Percentiles rank a stretch among this genome's conserved stretches.
Evolutionary conservation across 2,113 vertebrate species (phyloP).

Genomic region (Benitochromis conjunctus): DNA sequence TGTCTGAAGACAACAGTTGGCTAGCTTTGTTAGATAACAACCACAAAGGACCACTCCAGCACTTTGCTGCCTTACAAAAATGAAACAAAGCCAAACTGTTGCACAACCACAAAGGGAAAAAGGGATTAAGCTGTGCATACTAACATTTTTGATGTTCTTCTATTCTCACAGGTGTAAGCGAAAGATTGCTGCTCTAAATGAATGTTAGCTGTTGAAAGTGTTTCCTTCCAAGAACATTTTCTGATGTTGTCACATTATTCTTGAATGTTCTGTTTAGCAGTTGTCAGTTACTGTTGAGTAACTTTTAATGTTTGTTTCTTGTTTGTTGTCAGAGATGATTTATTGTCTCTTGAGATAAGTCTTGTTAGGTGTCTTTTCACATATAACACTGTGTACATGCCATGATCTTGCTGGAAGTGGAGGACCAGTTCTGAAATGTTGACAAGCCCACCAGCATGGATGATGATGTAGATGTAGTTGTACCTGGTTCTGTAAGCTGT

Average conservation of each 20-base stretch:
- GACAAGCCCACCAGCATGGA: not conserved
- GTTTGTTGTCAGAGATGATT: not conserved
- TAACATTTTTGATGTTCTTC: not conserved
- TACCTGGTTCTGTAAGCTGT: not conserved
- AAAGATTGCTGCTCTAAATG: not conserved
- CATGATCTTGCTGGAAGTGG: not conserved
- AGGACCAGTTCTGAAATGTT: not conserved
- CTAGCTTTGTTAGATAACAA: not conserved
- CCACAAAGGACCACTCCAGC: not conserved
- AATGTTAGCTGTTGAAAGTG: not conserved
- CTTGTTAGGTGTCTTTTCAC: not conserved
- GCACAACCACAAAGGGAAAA: not conserved
- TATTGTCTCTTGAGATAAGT: not conserved
- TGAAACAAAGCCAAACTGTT: not conserved
- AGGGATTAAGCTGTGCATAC: not conserved
- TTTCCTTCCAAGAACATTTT: not conserved
- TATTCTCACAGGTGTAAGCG: not conserved
- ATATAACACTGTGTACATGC: not conserved
- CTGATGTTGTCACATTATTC: not conserved
- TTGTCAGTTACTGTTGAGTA: not conserved
- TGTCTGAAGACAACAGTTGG: conserved; percentile 23
- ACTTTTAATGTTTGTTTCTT: not conserved
- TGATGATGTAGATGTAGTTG: accelerated
- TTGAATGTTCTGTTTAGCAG: not conserved
- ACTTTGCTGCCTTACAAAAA: not conserved